phyloP scores from a whole-genome alignment of 2,888 invertebrate species.

The Sesamia inferens region DNA sequence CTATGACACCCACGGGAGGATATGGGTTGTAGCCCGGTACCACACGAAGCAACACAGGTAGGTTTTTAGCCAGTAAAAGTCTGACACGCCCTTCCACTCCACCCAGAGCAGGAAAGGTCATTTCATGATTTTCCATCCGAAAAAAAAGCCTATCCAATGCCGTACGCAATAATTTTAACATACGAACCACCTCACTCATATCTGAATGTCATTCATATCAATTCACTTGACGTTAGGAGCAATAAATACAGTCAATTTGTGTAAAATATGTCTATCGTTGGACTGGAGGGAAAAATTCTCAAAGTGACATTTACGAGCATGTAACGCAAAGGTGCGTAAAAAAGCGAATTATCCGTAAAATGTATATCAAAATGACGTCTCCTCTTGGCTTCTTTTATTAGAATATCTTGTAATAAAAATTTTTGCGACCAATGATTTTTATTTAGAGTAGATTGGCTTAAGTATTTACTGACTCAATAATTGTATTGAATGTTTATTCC shows the following conservation, averaged over 20 bases:
- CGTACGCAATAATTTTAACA: background rate
- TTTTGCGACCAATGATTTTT: conserved; percentile 10
- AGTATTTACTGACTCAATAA: conserved; percentile 22
- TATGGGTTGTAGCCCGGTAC: too few relatives aligned
- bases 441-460: conserved; percentile 26
- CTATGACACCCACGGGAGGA: too few relatives aligned
- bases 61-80: too few relatives aligned
- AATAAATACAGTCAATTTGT: conserved; percentile 48
- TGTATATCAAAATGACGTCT: conserved; percentile 21
- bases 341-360: conserved; percentile 37
- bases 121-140: too few relatives aligned
- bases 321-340: conserved; percentile 18
- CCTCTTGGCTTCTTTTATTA: conserved; percentile 34
- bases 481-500: conserved; percentile 29
- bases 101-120: too few relatives aligned
- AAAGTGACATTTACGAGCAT: conserved; percentile 44
- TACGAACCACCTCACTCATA: background rate
- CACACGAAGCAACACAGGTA: too few relatives aligned
- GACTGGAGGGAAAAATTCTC: background rate
- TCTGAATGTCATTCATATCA: conserved; percentile 36
- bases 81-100: too few relatives aligned
- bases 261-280: conserved; percentile 42
- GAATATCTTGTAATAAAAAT: conserved; percentile 37
- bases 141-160: too few relatives aligned
- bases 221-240: conserved; percentile 22